These are phyloP conservation scores for Oasisia sp. DNA, from an alignment of 2,888 invertebrate species.

Conservation along the genomic window DNA sequence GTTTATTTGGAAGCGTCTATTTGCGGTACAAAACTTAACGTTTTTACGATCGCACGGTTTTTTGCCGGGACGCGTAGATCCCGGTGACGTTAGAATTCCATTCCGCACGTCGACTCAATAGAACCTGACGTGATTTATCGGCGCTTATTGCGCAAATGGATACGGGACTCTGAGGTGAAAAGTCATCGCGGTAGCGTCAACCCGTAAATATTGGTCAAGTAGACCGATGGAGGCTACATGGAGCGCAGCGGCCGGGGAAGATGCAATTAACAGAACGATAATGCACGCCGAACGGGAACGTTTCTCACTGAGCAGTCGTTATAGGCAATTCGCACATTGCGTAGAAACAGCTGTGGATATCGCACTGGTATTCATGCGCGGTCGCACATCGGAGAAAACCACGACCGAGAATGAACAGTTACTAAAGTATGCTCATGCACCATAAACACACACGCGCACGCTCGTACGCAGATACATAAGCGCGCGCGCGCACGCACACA, in stretches of 20 bases:
- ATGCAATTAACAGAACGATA: not conserved
- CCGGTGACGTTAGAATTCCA: not conserved
- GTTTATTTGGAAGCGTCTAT: not conserved
- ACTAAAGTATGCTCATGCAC: no score
- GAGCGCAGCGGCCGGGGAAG: not conserved
- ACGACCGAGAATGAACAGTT: no score
- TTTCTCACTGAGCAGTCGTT: not conserved
- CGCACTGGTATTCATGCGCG: not conserved
- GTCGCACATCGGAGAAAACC: not conserved
- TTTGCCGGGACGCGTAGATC: not conserved
- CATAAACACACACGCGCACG: not conserved
- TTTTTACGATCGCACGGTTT: not conserved
- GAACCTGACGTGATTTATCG: slow-evolving; percentile 3
- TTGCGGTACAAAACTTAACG: not conserved
- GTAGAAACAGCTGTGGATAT: not conserved
- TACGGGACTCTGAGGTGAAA: not conserved
- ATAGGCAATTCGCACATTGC: not conserved
- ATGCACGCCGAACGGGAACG: not conserved
- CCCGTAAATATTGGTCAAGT: not conserved
- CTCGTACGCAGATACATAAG: not conserved
- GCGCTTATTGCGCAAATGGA: not conserved
- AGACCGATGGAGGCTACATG: not conserved
- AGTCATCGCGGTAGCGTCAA: not conserved
- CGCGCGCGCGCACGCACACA: not conserved
- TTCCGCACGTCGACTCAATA: not conserved